Evolutionary conservation across 2,888 invertebrate species (phyloP).

Genomic region (Tyria jacobaeae): DNA sequence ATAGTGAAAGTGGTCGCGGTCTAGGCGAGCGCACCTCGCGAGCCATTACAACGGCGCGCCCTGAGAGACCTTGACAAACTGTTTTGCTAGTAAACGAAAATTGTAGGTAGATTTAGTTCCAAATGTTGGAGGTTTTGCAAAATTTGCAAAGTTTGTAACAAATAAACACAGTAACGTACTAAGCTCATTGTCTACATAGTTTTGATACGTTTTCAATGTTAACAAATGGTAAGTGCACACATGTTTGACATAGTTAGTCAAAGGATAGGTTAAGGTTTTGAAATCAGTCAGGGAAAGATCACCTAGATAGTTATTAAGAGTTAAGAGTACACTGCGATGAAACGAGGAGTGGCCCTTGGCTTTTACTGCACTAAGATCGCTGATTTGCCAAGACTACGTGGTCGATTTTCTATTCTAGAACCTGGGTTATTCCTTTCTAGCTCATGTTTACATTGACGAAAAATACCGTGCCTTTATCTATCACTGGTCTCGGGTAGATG

Average conservation of each 20-base stretch:
- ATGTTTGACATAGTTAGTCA: neutral
- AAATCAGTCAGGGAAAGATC: neutral
- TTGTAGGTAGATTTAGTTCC: slow-evolving; percentile 20
- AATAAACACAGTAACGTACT: slow-evolving; percentile 13
- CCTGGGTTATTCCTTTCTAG: no score
- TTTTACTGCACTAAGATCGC: no score
- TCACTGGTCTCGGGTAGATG: no score
- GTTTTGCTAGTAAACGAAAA: slow-evolving; percentile 40
- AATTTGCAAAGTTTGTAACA: slow-evolving; percentile 11
- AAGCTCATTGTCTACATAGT: no score
- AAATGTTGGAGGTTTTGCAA: slow-evolving; percentile 21
- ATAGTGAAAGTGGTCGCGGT: slow-evolving; percentile 79
- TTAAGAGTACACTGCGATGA: no score
- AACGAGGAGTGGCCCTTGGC: no score
- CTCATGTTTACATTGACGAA: no score
- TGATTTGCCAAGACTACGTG: no score
- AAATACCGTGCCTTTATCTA: no score
- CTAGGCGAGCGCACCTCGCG: slow-evolving; percentile 64
- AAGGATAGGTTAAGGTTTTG: neutral
- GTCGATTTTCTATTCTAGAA: no score
- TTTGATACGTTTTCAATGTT: no score
- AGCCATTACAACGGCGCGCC: slow-evolving; percentile 46
- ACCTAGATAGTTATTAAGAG: no score
- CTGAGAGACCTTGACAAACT: slow-evolving; percentile 57
- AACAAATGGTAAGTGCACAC: slow-evolving; percentile 21